Evolutionary conservation across 2,797 vertebrate genomes (phyloP), one percentile per base, ranked within the genome.

Genomic region (Sebastes diploproa): DNA sequence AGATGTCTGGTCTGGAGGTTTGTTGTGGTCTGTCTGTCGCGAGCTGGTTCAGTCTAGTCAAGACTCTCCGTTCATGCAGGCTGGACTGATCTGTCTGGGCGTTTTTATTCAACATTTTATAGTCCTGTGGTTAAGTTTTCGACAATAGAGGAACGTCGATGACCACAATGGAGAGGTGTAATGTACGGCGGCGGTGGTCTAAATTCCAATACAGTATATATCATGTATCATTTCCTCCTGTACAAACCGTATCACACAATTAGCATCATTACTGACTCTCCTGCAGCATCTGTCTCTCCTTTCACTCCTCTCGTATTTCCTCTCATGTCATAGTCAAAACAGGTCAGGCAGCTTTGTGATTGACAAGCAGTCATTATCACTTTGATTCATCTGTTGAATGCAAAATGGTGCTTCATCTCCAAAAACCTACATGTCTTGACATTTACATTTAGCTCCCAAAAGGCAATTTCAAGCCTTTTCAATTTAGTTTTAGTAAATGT

Each of bases 1-100:
- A 91, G 25, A 82, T 84, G 77, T 86, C 83, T 83, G 50, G 14
- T 74, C 82, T 80, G 46, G 42, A 16, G 58, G 14, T 63, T 65
- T 77, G 27, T 11, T 77, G 78, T 52, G 73, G 46, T 70, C 22
- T 77, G 64, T 71, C 72, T 81, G 58, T 36, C 1, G 3, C 0
- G 3, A 61, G 65, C 72, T 66, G 34, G 20, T 71, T 70, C 59
- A 62, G 74, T 80, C 25, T 46, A 27, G 12, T 52, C 8, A 34
- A 38, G 4, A 68, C 23, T 69, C 12, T n/a, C 52, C n/a, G 23
- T 27, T 81, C 22, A 58, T 46, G 22, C 62, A 50, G 10, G 8
- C 54, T 52, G 50, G 67, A 64, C 23, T 42, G 8, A 65, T 80
- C 52, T 58, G 32, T 59, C 55, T 50, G 29, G 22, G 2, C 4